These are phyloP conservation scores for Coelopa pilipes DNA, from an alignment of 2,888 invertebrate genomes.

Conservation along the genomic window DNA sequence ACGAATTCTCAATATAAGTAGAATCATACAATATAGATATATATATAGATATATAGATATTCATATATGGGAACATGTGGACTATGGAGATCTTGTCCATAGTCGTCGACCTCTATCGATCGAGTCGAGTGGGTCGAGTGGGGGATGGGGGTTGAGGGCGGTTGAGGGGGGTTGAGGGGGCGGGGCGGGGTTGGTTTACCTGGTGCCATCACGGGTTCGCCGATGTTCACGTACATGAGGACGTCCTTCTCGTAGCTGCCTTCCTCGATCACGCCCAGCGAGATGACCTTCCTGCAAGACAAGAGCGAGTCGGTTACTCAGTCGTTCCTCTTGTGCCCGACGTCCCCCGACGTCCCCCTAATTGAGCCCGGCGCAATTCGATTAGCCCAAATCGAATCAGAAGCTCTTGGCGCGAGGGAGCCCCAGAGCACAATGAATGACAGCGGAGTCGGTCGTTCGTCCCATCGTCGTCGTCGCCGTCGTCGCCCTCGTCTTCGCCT, in stretches of 20 bases:
- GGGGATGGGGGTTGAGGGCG: not conserved
- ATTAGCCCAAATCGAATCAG: too few relatives aligned
- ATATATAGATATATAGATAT: too few relatives aligned
- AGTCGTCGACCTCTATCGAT: not conserved
- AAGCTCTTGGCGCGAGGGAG: too few relatives aligned
- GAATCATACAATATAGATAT: too few relatives aligned
- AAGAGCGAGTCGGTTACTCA: constrained; percentile 31
- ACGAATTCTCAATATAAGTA: not conserved
- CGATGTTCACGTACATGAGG: constrained; percentile 90
- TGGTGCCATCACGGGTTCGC: constrained; percentile 87
- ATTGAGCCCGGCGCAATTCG: too few relatives aligned
- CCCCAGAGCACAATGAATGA: too few relatives aligned
- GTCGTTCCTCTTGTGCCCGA: too few relatives aligned
- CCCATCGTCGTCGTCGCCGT: too few relatives aligned
- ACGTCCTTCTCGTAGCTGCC: constrained; percentile 98
- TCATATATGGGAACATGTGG: not conserved
- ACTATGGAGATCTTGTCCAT: not conserved
- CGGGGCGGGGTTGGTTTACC: constrained; percentile 70
- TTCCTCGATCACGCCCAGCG: constrained; percentile 90
- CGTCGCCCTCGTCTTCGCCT: too few relatives aligned
- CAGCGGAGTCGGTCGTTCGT: too few relatives aligned
- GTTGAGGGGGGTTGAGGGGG: not conserved
- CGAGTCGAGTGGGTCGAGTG: not conserved
- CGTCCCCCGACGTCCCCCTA: too few relatives aligned
- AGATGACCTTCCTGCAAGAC: constrained; percentile 84